Conservation (phyloP, 2,797 vertebrate species). For the Danio albolineatus region DNA sequence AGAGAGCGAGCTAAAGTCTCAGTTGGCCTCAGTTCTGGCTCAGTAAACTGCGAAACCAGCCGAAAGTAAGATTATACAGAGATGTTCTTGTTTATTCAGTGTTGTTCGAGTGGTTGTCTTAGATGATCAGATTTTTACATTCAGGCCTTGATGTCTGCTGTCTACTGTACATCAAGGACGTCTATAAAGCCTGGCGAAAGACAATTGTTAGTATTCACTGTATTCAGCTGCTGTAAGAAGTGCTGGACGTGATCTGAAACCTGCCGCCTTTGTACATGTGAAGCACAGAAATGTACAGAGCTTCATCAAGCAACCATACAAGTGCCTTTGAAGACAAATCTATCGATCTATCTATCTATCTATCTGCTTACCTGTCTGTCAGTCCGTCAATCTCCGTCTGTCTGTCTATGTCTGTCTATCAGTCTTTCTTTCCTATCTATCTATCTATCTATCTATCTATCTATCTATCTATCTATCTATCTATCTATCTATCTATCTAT, state of each 20-base stretch:
- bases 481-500: too few species aligned
- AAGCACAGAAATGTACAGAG: background rate
- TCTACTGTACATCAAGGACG: background rate
- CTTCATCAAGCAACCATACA: background rate
- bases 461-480: too few species aligned
- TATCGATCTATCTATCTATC: too few species aligned
- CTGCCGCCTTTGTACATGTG: background rate
- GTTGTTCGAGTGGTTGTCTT: conserved; percentile 29
- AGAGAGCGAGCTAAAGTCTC: background rate
- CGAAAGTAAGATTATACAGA: conserved; percentile 5
- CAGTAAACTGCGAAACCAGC: background rate
- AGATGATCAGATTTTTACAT: conserved; percentile 40
- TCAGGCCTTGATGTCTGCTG: background rate
- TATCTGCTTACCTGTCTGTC: too few species aligned
- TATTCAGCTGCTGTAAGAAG: background rate
- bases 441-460: too few species aligned
- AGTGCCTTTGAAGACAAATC: too few species aligned
- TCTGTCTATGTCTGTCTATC: too few species aligned
- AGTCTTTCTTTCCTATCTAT: too few species aligned
- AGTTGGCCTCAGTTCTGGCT: conserved; percentile 1
- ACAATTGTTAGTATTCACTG: background rate
- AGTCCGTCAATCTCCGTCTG: too few species aligned
- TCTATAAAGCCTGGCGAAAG: background rate
- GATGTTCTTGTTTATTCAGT: conserved; percentile 30
- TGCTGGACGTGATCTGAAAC: background rate